Conservation (phyloP, 2,888 invertebrate species). For the Limnephilus auricula region DNA sequence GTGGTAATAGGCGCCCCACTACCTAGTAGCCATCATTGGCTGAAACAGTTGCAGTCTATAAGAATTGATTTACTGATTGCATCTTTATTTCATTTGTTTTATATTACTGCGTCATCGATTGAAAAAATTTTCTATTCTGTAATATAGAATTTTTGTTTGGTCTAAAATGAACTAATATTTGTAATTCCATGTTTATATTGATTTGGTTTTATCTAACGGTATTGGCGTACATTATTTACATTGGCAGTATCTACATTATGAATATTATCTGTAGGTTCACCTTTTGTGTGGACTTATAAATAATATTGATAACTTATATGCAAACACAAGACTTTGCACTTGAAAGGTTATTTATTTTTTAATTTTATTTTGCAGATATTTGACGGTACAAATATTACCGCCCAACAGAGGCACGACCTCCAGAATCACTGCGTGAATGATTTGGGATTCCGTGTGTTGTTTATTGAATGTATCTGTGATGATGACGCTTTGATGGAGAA, state of each 20-base stretch:
- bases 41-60: background rate
- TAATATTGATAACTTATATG: background rate
- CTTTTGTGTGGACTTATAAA: background rate
- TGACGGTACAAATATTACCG: constrained; percentile 94
- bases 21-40: background rate
- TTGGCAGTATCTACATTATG: background rate
- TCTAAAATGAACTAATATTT: background rate
- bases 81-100: background rate
- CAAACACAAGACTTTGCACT: background rate
- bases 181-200: constrained; percentile 8
- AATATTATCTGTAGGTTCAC: background rate
- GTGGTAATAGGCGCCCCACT: background rate
- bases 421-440: constrained; percentile 84
- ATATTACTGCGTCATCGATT: background rate
- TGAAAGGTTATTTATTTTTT: background rate
- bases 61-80: background rate
- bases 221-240: background rate
- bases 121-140: background rate
- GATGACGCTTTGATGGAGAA: constrained; percentile 79
- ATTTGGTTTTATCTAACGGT: background rate
- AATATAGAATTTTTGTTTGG: background rate
- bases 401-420: constrained; percentile 87
- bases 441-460: constrained; percentile 90
- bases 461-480: constrained; percentile 94
- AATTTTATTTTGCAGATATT: constrained; percentile 81